phyloP scores from a whole-genome alignment of 2,888 invertebrate species.

The Tortricodes alternella region DNA sequence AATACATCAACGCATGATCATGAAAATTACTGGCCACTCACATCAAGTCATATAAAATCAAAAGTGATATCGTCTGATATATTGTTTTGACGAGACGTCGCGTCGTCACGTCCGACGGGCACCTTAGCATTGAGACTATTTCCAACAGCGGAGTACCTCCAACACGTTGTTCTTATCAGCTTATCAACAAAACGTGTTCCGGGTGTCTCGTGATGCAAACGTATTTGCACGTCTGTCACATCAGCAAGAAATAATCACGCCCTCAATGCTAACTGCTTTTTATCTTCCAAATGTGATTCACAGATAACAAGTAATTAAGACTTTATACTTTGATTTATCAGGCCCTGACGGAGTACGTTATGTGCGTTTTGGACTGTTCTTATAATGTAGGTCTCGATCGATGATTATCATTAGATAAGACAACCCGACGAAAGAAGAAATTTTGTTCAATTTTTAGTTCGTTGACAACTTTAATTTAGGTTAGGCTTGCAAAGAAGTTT shows the following conservation, averaged over 20 bases:
- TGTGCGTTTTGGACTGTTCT: slow-evolving; percentile 16
- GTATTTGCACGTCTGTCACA: slow-evolving; percentile 45
- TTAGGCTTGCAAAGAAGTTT: too few species aligned
- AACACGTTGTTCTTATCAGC: slow-evolving; percentile 21
- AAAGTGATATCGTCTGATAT: too few species aligned
- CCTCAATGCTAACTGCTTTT: slow-evolving; percentile 27
- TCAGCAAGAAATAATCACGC: slow-evolving; percentile 38
- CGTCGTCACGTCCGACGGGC: not conserved
- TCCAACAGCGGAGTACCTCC: too few species aligned
- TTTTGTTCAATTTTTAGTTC: too few species aligned
- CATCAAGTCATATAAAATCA: too few species aligned
- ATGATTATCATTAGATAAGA: not conserved
- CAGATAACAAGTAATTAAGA: slow-evolving; percentile 11
- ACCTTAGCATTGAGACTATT: not conserved
- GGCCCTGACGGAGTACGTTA: slow-evolving; percentile 1
- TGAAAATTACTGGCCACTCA: too few species aligned
- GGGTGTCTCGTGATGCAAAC: slow-evolving; percentile 33
- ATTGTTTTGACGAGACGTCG: slow-evolving; percentile 5
- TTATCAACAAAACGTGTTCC: slow-evolving; percentile 13
- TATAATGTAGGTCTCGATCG: not conserved
- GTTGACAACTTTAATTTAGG: too few species aligned
- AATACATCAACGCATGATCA: too few species aligned
- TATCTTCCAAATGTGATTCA: slow-evolving; percentile 34
- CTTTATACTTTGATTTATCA: slow-evolving; percentile 6
- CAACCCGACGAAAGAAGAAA: not conserved